Evolutionary conservation across 2,113 vertebrate genomes (phyloP), one percentile per base, ranked within the genome.

Genomic region (Trematocara stigmaticum): DNA sequence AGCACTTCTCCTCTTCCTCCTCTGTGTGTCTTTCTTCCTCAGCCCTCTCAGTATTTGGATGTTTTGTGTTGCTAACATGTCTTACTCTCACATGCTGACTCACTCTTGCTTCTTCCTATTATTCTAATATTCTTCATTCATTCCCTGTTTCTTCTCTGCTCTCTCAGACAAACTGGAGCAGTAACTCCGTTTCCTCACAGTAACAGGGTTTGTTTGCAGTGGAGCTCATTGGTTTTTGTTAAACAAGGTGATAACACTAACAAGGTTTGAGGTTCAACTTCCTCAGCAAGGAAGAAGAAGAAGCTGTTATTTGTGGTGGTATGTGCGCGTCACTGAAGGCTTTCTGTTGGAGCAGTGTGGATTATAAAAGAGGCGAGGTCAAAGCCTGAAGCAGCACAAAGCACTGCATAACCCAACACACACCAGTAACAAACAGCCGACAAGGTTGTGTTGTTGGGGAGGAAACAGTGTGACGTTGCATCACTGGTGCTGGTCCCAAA

Each of bases 21-120:
- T n/a, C 45, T 23, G 4, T 31, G 18, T 7, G 20, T 23, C 10
- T 12, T 35, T 9, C 34, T 61, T 49, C 45, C 12, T 35, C 42
- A 49, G 8, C 23, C 42, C 49, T 10, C 51, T 55, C 51, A 18
- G 64, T 34, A 42, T 31, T 35, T 57, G 31, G 18, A 47, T 16
- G 34, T 53, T 40, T 34, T 81, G 23, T 53, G 12, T 6, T 29
- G 35, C 20, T 51, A 53, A 18, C 18, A 20, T 15, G 4, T 47
- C 10, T 42, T 45, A 6, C 15, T 52, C 47, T 79, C 52, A 10
- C 2, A 1, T 16, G 64, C 79, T 81, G 88, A 91, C 64, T 81
- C 84, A 91, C 78, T 86, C 55, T 42, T 11, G 11, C 52, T 55
- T 78, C 53, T 85, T 79, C 80, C 51, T 82, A 57, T 87, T 85